Base-by-base conservation (phyloP, 1,140 invertebrate species). In the Bombus confusus region DNA sequence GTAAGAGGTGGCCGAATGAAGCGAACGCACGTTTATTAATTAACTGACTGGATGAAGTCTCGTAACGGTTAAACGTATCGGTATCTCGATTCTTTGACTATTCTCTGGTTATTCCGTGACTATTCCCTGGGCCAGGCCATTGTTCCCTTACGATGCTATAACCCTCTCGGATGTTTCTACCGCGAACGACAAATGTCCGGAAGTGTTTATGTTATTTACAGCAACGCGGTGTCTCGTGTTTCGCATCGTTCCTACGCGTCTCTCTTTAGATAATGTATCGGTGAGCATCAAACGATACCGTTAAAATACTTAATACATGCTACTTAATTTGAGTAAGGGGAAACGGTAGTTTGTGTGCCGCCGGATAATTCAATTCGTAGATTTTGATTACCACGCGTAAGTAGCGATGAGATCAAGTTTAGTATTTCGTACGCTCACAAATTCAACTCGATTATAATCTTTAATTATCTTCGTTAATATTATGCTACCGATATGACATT, bases 1-100 rank as follows among this genome's bases (percentile, higher is more conserved):
- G 39, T 71, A 76, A 18, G 64, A 80, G 80, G 59, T 41, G 76
- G 34, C 74, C 78, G 83, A 89, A 85, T 57, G 66, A 82, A 71
- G 37, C 57, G 69, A 79, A 82, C 79, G 57, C 83, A 31, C 82
- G 66, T 90, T 90, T 90, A 90, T 90, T 90, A 90, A 90, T 90
- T 90, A 90, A 85, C 80, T 47, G 31, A 79, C 34, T 82, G 76
- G 88, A 90, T 90, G 87, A 80, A 90, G 83, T 79, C 89, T 72
- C 77, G 79, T 90, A 90, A 90, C 88, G 86, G 89, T 72, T 69
- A 59, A 72, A 28, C 68, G 69, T 47, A 82, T 87, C 68, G 76
- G 76, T 79, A 87, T 82, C 75, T 62, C 57, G 41, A 34, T 82
- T 68, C 57, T 59, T 37, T n/a, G 31, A 52, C 18, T 74, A 62